A percentile compares a stretch with the other conserved stretches of the same genome.
phyloP scores from a whole-genome alignment of 2,888 invertebrate species.

The Cantharis rustica region DNA sequence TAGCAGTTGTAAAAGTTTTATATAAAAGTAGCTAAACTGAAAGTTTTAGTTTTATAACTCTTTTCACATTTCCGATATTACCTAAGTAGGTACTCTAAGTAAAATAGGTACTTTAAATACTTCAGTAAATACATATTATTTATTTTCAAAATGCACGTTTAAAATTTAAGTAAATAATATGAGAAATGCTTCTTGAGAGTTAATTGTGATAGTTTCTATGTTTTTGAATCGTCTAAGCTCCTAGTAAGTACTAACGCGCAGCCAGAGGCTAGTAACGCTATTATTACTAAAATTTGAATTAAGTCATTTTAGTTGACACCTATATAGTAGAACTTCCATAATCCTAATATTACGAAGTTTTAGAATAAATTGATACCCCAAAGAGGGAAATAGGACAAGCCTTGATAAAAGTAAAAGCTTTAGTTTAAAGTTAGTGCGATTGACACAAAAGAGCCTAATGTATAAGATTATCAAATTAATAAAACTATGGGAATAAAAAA shows the following conservation, averaged over 20 bases:
- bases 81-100: neutral
- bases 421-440: neutral
- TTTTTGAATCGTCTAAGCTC: neutral
- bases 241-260: neutral
- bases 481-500: too few relatives aligned
- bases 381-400: neutral
- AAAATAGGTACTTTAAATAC: neutral
- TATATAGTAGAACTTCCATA: neutral
- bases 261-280: neutral
- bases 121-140: neutral
- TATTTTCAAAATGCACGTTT: neutral
- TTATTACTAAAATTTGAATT: neutral
- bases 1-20: neutral
- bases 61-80: neutral
- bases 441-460: neutral
- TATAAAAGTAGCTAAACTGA: neutral
- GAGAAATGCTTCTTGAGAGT: neutral
- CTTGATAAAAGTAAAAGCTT: neutral
- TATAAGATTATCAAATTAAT: too few relatives aligned
- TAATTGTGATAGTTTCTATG: neutral
- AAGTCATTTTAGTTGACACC: too few relatives aligned
- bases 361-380: neutral
- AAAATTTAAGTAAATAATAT: neutral
- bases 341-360: neutral
- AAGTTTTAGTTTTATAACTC: neutral